Percentiles rank a stretch among this genome's conserved stretches.
These are phyloP conservation scores for Gymnosoma rotundatum DNA, from an alignment of 2,888 invertebrate species.

Conservation along the genomic window DNA sequence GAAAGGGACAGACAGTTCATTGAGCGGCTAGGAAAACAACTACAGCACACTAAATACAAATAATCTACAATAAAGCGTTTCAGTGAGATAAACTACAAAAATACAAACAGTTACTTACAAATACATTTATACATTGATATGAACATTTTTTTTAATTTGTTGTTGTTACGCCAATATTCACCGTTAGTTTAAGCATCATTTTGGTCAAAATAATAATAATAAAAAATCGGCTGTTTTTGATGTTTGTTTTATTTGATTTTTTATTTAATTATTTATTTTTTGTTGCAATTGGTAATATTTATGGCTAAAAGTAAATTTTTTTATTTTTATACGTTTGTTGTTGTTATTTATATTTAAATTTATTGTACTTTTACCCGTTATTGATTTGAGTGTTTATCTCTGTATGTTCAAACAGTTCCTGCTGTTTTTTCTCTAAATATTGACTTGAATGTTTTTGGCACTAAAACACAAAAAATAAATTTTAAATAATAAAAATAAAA, in stretches of 20 bases:
- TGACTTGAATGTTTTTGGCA: constrained; percentile 13
- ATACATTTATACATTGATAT: constrained; percentile 68
- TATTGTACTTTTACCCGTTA: constrained; percentile 62
- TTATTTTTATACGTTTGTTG: constrained; percentile 7
- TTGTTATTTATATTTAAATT: constrained; percentile 41
- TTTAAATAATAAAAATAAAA: not conserved
- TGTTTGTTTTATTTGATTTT: not conserved
- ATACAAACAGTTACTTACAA: not conserved
- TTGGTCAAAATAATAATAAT: constrained; percentile 26
- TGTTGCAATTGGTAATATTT: constrained; percentile 24
- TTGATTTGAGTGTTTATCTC: constrained; percentile 52
- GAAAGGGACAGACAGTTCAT: constrained; percentile 15
- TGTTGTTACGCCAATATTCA: constrained; percentile 53
- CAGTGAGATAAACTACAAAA: not conserved
- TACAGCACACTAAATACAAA: constrained; percentile 14
- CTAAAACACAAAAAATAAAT: not conserved
- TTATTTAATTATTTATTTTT: not conserved
- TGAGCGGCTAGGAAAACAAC: constrained; percentile 22
- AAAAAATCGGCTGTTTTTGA: constrained; percentile 31
- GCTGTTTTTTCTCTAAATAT: constrained; percentile 26
- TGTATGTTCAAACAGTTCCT: constrained; percentile 21
- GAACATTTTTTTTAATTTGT: constrained; percentile 76
- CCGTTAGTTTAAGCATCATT: constrained; percentile 49
- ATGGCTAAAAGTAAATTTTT: constrained; percentile 28
- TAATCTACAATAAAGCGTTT: constrained; percentile 13